Percentiles rank a stretch among this genome's conserved stretches.
Evolutionary conservation across 2,888 invertebrate genomes (phyloP).

Genomic region (Parasteatoda lunata): DNA sequence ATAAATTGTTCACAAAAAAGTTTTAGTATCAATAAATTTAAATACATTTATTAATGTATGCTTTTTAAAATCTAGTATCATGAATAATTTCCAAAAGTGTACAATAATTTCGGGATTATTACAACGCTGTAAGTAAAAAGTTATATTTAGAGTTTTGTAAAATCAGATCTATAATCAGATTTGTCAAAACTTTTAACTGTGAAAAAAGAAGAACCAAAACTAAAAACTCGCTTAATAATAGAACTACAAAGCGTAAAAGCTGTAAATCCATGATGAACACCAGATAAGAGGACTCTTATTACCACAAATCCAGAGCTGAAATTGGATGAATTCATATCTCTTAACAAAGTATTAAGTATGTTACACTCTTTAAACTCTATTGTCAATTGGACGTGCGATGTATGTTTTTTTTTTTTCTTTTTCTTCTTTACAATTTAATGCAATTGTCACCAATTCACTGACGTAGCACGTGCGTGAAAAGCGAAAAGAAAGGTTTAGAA

Average conservation of each 20-base stretch:
- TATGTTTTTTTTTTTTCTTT: neutral
- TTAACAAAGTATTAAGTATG: slow-evolving; percentile 16
- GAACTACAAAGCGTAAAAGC: neutral
- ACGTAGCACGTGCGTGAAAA: neutral
- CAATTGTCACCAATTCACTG: neutral
- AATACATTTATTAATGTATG: too few species aligned
- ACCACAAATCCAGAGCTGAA: slow-evolving; percentile 21
- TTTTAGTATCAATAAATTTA: too few species aligned
- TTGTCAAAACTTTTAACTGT: too few species aligned
- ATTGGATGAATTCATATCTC: slow-evolving; percentile 40
- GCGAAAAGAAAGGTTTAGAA: neutral
- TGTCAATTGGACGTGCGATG: slow-evolving; percentile 34
- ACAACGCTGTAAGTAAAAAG: too few species aligned
- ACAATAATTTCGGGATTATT: too few species aligned
- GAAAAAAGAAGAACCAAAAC: too few species aligned
- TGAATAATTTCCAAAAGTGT: too few species aligned
- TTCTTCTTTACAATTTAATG: neutral
- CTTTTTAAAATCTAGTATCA: too few species aligned
- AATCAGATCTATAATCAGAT: too few species aligned
- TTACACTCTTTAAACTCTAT: slow-evolving; percentile 10
- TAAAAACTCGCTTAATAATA: neutral
- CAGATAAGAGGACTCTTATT: slow-evolving; percentile 21
- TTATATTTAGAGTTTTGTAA: too few species aligned
- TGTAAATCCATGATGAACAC: slow-evolving; percentile 9
- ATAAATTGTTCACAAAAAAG: too few species aligned